phyloP scores from a whole-genome alignment of 2,797 vertebrate species.

The Trachops cirrhosus region DNA sequence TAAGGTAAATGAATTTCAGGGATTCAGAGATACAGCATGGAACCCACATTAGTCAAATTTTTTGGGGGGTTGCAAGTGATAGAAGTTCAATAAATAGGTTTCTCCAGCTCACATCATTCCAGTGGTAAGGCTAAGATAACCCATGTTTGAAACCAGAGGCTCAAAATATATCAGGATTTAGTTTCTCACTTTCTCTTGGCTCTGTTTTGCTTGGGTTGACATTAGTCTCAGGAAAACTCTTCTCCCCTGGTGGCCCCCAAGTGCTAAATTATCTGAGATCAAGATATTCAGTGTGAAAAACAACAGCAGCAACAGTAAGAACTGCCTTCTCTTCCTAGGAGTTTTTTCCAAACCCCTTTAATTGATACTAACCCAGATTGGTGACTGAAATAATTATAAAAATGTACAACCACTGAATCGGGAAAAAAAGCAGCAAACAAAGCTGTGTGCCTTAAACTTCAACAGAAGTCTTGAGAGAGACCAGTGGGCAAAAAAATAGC shows the following conservation, averaged over 20 bases:
- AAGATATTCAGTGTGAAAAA: not conserved
- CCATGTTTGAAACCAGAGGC: not conserved
- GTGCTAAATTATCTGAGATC: not conserved
- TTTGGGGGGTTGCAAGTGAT: not conserved
- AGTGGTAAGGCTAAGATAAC: not conserved
- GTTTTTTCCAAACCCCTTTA: not conserved
- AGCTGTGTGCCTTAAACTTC: not conserved
- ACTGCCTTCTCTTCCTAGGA: not conserved
- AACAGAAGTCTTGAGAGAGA: conserved; percentile 1
- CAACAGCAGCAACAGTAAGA: not conserved
- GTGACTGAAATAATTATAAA: not conserved
- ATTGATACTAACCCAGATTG: not conserved
- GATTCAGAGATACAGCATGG: not conserved
- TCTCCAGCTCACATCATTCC: not conserved
- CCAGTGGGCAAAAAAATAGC: not conserved
- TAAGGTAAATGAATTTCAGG: not conserved
- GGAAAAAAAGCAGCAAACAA: not conserved
- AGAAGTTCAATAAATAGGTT: not conserved
- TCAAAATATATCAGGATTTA: not conserved
- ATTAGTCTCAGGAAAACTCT: not conserved
- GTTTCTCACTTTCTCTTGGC: not conserved
- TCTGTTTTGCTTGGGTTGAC: not conserved
- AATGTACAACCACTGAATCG: not conserved
- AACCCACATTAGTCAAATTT: not conserved
- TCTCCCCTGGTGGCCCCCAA: not conserved